Percentiles rank a stretch among this genome's conserved stretches.
Conservation (phyloP, 2,113 vertebrate genomes). For the Xiphias gladius region DNA sequence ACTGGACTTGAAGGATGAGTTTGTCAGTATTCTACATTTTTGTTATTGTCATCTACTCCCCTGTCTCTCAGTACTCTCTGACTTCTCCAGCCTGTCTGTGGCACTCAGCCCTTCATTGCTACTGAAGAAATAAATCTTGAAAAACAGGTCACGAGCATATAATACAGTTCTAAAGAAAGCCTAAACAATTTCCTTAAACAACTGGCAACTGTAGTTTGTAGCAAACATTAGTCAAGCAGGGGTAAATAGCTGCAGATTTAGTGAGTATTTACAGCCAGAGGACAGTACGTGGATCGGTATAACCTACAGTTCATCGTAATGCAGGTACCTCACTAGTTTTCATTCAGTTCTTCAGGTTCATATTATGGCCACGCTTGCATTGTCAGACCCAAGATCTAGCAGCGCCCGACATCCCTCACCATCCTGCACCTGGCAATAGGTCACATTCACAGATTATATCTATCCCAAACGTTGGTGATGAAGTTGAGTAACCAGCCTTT, state of each 20-base stretch:
- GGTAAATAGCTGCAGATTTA: background rate
- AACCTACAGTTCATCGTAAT: too few species aligned
- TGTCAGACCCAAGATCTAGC: background rate
- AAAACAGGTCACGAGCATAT: background rate
- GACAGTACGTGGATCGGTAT: background rate
- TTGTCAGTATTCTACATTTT: too few species aligned
- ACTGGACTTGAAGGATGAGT: background rate
- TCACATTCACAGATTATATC: slow-evolving; percentile 54
- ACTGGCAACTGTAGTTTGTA: background rate
- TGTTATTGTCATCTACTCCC: background rate
- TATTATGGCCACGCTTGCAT: background rate
- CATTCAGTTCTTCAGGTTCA: background rate
- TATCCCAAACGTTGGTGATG: slow-evolving; percentile 51
- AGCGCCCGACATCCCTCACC: background rate
- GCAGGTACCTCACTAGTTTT: background rate
- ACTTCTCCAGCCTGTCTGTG: background rate
- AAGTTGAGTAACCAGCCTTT: slow-evolving; percentile 60
- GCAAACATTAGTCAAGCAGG: background rate
- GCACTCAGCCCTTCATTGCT: background rate
- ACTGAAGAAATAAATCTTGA: background rate
- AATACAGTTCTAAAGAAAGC: background rate
- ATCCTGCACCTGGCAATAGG: slow-evolving; percentile 25
- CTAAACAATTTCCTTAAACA: background rate
- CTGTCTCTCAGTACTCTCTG: background rate
- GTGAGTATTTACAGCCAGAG: background rate